A percentile compares a stretch with the other conserved stretches of the same genome.
phyloP scores from a whole-genome alignment of 2,888 invertebrate species.

The Pollenia labialis region DNA sequence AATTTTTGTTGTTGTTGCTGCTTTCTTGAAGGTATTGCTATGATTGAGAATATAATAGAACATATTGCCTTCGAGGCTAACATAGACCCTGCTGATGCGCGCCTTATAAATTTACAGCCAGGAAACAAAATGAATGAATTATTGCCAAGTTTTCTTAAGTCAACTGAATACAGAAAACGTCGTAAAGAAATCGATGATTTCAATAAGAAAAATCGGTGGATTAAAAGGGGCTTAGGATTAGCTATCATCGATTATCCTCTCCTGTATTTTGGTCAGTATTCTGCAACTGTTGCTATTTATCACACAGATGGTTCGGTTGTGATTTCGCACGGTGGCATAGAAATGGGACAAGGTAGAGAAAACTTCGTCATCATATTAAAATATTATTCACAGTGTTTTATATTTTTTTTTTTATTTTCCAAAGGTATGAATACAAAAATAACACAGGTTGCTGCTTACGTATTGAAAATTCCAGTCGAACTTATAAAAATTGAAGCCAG shows the following conservation, averaged over 20 bases:
- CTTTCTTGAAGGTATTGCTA: slow-evolving; percentile 82
- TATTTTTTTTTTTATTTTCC: too few species aligned
- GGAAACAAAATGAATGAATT: slow-evolving; percentile 82
- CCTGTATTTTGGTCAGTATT: slow-evolving; percentile 84
- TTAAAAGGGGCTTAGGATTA: slow-evolving; percentile 87
- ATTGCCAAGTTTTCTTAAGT: slow-evolving; percentile 84
- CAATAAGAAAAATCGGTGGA: slow-evolving; percentile 90
- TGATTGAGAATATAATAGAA: slow-evolving; percentile 87
- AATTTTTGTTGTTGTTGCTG: background rate
- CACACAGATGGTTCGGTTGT: slow-evolving; percentile 89
- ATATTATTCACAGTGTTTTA: background rate
- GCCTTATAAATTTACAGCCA: slow-evolving; percentile 85
- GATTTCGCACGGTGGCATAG: slow-evolving; percentile 88
- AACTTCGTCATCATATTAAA: background rate
- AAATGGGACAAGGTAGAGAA: slow-evolving; percentile 90
- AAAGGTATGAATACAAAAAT: slow-evolving; percentile 86
- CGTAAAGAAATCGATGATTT: slow-evolving; percentile 86
- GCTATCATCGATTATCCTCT: slow-evolving; percentile 88
- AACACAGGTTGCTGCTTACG: slow-evolving; percentile 89
- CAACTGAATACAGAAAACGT: slow-evolving; percentile 86
- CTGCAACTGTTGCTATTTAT: slow-evolving; percentile 87
- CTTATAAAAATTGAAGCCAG: slow-evolving; percentile 87
- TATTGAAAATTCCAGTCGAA: slow-evolving; percentile 88
- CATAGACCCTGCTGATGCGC: slow-evolving; percentile 86
- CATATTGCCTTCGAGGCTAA: slow-evolving; percentile 86